Evolutionary conservation across 2,888 invertebrate species (phyloP).

Genomic region (Tolmerus cingulatus): DNA sequence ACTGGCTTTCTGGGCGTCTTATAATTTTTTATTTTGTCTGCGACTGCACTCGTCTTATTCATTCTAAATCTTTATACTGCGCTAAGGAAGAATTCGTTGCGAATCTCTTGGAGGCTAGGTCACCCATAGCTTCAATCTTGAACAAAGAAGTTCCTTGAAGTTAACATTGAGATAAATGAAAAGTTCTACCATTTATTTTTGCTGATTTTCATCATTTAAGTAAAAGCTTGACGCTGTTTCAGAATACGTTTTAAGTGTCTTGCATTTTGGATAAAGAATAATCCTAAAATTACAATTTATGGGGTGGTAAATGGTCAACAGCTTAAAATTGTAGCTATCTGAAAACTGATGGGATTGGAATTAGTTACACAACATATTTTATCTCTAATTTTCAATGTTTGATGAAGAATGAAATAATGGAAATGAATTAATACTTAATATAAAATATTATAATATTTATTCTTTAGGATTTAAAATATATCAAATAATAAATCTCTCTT

Average conservation of each 20-base stretch:
- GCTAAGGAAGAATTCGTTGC: not conserved
- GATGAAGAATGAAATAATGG: no score
- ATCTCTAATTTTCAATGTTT: not conserved
- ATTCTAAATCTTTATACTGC: not conserved
- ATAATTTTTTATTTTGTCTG: not conserved
- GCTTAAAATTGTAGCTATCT: not conserved
- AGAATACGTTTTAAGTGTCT: not conserved
- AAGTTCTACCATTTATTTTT: constrained; percentile 23
- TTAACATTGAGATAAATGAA: constrained; percentile 8
- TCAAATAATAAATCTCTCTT: no score
- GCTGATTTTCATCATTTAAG: not conserved
- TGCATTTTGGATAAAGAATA: not conserved
- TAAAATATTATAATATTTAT: no score
- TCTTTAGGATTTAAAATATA: no score
- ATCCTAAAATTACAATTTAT: not conserved
- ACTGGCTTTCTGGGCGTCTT: not conserved
- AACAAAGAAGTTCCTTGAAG: not conserved
- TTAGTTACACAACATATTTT: not conserved
- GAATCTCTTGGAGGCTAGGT: not conserved
- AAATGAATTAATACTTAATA: no score
- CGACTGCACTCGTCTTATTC: not conserved
- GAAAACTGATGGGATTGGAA: not conserved
- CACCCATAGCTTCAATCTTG: not conserved
- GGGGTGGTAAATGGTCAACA: not conserved
- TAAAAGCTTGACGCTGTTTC: not conserved